Base-by-base conservation (phyloP, 2,888 invertebrate species). In the Idaea aversata region DNA sequence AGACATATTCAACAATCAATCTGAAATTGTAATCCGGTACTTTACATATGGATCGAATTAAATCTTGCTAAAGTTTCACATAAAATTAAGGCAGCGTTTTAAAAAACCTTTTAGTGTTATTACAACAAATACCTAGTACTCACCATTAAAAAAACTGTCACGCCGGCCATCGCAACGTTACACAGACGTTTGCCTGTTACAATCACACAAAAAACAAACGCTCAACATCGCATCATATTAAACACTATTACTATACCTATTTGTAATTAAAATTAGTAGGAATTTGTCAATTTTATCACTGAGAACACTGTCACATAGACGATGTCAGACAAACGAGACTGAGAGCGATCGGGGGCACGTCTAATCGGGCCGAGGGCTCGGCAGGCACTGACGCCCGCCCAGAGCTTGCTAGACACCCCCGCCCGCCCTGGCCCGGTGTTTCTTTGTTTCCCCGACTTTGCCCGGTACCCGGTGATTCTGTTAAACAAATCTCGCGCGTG, bases 361-460 rank as follows among this genome's bases (percentile, higher is more conserved):
- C 80, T 72, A 73, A 59, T 78, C 73, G 64, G 74, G 85, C 85
- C 87, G 88, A 82, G 67, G 65, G 83, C 79, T 84, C 84, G 87
- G 86, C 86, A 85, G 80, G 75, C 76, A 90, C 91, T 90, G 84
- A 68, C 84, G 83, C 81, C 86, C 85, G 85, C 82, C 86, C 77
- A 77, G 73, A 73, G 74, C 72, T 73, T 74, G 76, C 7, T 47
- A 47, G 59, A 10, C 59, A 25, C 77, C 88, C 90, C 91, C 88
- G 47, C 85, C 87, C 90, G 89, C 88, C 87, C 90, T 86, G 81
- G 82, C 76, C 82, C 78, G 82, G 84, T 81, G 84, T 88, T 91
- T 89, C 92, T 92, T 93, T 93, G 92, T 93, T 91, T 91, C 91
- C 85, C 86, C 83, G 80, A 82, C 85, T 85, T 84, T 85, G 84